Conservation (phyloP, 1,140 invertebrate genomes). For the Lepidurus arcticus region DNA sequence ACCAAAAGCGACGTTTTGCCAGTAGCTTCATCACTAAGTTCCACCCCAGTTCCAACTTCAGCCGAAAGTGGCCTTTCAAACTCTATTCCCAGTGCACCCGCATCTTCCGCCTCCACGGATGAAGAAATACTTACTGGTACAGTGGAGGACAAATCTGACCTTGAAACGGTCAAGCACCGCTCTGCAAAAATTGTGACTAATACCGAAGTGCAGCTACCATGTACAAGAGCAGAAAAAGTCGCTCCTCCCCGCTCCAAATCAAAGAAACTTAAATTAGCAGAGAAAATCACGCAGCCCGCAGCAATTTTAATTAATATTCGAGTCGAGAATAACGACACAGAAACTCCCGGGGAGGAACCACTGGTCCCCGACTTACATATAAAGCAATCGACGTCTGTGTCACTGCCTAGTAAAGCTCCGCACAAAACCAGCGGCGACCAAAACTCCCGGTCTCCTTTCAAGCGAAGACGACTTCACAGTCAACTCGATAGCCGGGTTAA, state of each 20-base stretch:
- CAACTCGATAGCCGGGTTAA: not conserved
- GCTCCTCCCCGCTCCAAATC: not conserved
- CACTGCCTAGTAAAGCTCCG: not conserved
- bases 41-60: constrained; percentile 35
- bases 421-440: not conserved
- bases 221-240: not conserved
- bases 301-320: not conserved
- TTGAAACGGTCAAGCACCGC: not conserved
- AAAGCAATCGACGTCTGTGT: not conserved
- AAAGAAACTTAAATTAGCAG: not conserved
- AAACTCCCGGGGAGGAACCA: not conserved
- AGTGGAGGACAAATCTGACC: not conserved
- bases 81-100: constrained; percentile 29
- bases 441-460: not conserved
- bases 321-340: not conserved
- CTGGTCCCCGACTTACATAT: not conserved
- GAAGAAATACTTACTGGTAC: not conserved
- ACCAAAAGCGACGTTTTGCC: constrained; percentile 32
- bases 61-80: constrained; percentile 30
- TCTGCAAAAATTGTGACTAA: not conserved
- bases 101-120: not conserved
- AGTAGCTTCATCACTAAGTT: constrained; percentile 31
- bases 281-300: not conserved
- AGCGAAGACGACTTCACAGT: not conserved
- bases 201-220: not conserved